Conservation (phyloP, 1,140 invertebrate genomes). For the Brachionus plicatilis region DNA sequence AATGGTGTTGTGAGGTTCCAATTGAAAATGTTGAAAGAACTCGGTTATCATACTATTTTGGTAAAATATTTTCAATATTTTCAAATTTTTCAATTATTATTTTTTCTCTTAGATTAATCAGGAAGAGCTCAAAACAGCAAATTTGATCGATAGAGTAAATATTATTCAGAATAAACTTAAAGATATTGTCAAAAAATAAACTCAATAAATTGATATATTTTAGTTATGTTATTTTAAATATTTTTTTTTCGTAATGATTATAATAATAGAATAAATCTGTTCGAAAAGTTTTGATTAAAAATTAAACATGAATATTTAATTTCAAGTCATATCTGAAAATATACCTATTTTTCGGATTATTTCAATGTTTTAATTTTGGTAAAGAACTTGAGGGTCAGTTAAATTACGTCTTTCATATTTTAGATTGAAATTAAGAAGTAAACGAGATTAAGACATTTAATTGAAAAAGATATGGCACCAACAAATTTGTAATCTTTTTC, state of each 20-base stretch:
- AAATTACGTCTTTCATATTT: no score
- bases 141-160: slow-evolving; percentile 6
- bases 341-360: no score
- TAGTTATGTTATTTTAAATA: slow-evolving; percentile 5
- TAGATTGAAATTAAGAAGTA: no score
- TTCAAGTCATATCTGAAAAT: no score
- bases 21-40: slow-evolving; percentile 13
- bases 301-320: no score
- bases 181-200: slow-evolving; percentile 24
- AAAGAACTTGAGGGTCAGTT: no score
- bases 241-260: not conserved
- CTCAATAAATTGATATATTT: not conserved
- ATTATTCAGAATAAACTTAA: slow-evolving; percentile 35
- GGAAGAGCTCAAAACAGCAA: slow-evolving; percentile 20
- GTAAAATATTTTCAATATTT: not conserved
- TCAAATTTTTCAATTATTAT: not conserved
- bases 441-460: no score
- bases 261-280: no score
- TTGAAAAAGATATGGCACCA: no score
- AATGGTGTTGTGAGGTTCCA: slow-evolving; percentile 14
- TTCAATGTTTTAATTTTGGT: no score
- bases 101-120: not conserved
- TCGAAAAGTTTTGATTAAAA: no score
- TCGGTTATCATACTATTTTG: not conserved
- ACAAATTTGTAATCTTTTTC: no score